Percentiles rank a stretch among this genome's conserved stretches.
These are phyloP conservation scores for Rhinichthys osculus DNA, from an alignment of 2,797 vertebrate genomes.

Conservation along the genomic window DNA sequence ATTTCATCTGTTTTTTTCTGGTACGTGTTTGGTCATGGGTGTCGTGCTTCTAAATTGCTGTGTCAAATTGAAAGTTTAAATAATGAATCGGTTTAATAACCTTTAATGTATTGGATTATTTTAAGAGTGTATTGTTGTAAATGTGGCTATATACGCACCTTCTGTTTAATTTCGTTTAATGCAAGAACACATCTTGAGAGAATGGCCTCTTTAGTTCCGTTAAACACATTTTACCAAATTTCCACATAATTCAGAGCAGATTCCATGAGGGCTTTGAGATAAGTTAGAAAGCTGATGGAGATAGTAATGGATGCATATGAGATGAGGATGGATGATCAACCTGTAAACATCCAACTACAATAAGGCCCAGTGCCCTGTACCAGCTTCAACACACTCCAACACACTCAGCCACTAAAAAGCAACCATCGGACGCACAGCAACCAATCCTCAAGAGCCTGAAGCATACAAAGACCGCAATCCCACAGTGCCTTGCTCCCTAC, in stretches of 20 bases:
- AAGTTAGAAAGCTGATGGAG: conserved; percentile 52
- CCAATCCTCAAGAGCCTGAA: conserved; percentile 68
- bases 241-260: background rate
- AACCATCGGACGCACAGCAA: conserved; percentile 58
- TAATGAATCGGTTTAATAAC: background rate
- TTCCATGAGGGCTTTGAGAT: conserved; percentile 41
- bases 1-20: background rate
- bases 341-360: conserved; percentile 57
- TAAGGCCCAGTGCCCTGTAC: background rate
- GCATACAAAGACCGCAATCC: conserved; percentile 58
- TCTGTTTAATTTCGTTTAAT: background rate
- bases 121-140: background rate
- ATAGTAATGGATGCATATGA: conserved; percentile 67
- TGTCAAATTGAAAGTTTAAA: background rate
- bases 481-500: conserved; percentile 81
- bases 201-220: background rate
- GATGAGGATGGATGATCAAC: conserved; percentile 59
- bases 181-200: conserved; percentile 14
- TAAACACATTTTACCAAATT: background rate
- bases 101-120: background rate
- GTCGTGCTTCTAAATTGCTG: background rate
- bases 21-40: background rate
- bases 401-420: conserved; percentile 38
- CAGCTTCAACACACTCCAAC: conserved; percentile 18
- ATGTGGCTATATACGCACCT: background rate